These are phyloP conservation scores for Globia sparganii DNA, from an alignment of 2,888 invertebrate genomes.

Conservation along the genomic window DNA sequence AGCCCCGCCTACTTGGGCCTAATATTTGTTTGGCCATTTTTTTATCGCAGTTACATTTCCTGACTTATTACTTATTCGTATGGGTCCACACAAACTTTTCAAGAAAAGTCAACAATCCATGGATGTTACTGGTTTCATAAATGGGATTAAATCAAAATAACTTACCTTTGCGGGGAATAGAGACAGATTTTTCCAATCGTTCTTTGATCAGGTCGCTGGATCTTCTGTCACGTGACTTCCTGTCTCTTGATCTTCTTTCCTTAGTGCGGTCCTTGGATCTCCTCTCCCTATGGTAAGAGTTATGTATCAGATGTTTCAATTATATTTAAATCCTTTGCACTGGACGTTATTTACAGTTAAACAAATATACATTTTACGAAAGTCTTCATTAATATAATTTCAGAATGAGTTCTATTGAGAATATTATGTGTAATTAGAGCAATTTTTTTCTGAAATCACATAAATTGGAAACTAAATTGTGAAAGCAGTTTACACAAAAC, in stretches of 20 bases:
- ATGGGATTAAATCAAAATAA: slow-evolving; percentile 35
- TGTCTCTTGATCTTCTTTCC: slow-evolving; percentile 85
- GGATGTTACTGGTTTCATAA: not conserved
- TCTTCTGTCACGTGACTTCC: slow-evolving; percentile 87
- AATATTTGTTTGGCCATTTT: no score
- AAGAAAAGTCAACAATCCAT: no score
- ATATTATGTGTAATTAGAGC: not conserved
- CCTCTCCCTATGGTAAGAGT: slow-evolving; percentile 77
- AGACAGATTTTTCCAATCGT: slow-evolving; percentile 87
- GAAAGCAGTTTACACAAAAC: slow-evolving; percentile 22
- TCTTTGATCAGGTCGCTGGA: slow-evolving; percentile 88
- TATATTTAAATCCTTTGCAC: not conserved
- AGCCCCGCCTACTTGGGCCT: no score
- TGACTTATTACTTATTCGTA: no score
- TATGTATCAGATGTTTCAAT: slow-evolving; percentile 1
- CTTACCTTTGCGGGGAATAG: slow-evolving; percentile 87
- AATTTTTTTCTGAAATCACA: not conserved
- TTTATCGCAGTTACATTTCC: no score
- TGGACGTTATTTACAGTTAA: not conserved
- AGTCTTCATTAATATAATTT: not conserved
- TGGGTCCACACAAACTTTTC: no score
- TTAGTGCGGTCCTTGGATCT: slow-evolving; percentile 86
- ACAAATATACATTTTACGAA: slow-evolving; percentile 1
- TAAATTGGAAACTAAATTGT: not conserved
- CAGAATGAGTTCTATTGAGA: slow-evolving; percentile 3